These are phyloP conservation scores for Laterallus jamaicensis DNA, from an alignment of 2,113 vertebrate species.

Conservation along the genomic window DNA sequence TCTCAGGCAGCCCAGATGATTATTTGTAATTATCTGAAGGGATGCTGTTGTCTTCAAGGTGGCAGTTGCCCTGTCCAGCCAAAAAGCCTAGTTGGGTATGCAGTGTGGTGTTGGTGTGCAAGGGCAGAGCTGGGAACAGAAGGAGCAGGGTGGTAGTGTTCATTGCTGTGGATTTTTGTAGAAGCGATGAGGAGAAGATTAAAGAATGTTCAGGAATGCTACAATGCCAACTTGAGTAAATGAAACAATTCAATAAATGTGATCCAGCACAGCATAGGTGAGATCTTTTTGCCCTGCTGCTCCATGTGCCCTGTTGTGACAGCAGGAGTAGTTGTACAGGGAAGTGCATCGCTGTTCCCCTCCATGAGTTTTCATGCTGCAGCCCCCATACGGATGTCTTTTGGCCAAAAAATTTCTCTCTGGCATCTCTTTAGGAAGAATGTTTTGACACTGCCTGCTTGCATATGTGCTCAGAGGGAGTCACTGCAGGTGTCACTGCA, in stretches of 20 bases:
- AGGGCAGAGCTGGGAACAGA: background rate
- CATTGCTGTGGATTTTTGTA: background rate
- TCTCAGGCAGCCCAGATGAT: background rate
- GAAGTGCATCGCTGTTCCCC: rapidly evolving
- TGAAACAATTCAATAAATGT: background rate
- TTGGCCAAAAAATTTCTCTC: background rate
- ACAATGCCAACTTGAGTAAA: background rate
- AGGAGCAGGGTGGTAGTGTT: background rate
- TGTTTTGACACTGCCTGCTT: constrained; percentile 22
- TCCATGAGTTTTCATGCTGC: background rate
- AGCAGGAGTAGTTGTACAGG: background rate
- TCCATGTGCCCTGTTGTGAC: background rate
- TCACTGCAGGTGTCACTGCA: constrained; percentile 2
- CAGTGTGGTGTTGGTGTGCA: rapidly evolving
- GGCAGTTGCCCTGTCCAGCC: background rate
- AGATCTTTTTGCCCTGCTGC: background rate
- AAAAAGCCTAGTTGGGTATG: background rate
- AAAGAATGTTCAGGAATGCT: background rate
- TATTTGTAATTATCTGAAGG: background rate
- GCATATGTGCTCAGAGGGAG: background rate
- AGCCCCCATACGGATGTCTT: background rate
- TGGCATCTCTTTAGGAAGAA: background rate
- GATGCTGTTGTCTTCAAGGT: background rate
- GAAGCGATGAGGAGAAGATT: background rate
- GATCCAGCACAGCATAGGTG: background rate